Evolutionary conservation across 92 coral and sea anemone species (phyloP).

Genomic region (Phenganax stokvisi): DNA sequence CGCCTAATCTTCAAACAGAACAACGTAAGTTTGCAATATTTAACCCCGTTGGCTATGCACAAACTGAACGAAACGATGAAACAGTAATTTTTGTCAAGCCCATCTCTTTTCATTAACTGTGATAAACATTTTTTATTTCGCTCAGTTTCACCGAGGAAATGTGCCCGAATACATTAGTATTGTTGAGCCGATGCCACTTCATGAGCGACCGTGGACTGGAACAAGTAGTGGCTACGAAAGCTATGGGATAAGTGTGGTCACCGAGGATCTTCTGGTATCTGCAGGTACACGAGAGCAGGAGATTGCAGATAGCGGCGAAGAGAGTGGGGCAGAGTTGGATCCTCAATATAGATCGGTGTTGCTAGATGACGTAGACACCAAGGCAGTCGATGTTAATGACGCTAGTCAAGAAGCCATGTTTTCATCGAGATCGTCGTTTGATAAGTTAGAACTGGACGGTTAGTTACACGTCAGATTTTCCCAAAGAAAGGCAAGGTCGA

Average conservation of each 20-base stretch:
- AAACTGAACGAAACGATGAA: no score
- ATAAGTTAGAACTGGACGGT: conserved; percentile 13
- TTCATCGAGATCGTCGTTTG: conserved; percentile 19
- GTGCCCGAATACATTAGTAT: conserved; percentile 73
- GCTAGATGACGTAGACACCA: background rate
- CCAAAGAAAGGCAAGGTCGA: conserved; percentile 1
- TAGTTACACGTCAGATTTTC: conserved; percentile 5
- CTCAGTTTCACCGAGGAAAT: conserved; percentile 67
- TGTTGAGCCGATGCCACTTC: conserved; percentile 46
- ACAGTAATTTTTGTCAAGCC: no score
- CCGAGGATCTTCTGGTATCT: conserved; percentile 35
- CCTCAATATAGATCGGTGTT: background rate
- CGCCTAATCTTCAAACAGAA: background rate
- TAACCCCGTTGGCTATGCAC: no score
- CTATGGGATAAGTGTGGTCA: conserved; percentile 30
- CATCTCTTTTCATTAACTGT: no score
- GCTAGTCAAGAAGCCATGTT: conserved; percentile 9
- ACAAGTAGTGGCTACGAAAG: conserved; percentile 26
- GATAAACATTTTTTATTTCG: background rate
- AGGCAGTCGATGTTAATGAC: conserved; percentile 14
- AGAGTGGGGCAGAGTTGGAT: conserved; percentile 15
- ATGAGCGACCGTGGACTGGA: conserved; percentile 33
- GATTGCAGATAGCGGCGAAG: conserved; percentile 28
- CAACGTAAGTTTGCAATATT: no score
- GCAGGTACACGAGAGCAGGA: conserved; percentile 29